Conservation (phyloP, 2,797 vertebrate species). For the Thripadectes ignobilis region DNA sequence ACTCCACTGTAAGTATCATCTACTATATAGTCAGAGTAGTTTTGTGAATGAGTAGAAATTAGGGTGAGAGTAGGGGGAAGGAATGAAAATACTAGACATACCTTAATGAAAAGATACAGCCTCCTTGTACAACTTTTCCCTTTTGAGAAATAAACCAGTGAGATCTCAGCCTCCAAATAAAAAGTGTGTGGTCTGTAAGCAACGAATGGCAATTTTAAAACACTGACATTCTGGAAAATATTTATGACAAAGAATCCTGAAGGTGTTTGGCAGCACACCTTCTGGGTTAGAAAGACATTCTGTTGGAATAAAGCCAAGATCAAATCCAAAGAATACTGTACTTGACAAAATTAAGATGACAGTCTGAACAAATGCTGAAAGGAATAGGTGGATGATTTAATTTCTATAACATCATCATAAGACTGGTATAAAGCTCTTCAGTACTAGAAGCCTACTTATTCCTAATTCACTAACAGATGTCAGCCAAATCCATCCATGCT, state of each 20-base stretch:
- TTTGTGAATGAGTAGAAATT: background rate
- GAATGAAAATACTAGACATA: background rate
- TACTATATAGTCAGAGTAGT: background rate
- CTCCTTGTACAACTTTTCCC: background rate
- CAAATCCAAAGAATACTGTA: background rate
- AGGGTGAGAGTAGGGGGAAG: fast-evolving
- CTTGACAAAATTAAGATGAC: background rate
- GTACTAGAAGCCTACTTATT: background rate
- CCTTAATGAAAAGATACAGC: background rate
- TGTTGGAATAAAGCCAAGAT: background rate
- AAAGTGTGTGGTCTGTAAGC: background rate
- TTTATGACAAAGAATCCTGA: background rate
- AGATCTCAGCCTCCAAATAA: background rate
- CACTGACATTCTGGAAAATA: background rate
- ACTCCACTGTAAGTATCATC: background rate
- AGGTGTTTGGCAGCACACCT: background rate
- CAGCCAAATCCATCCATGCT: background rate
- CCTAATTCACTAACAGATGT: background rate
- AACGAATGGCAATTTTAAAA: background rate
- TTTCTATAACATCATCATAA: fast-evolving
- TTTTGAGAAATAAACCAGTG: background rate
- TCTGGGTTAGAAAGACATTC: background rate
- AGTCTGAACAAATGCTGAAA: background rate
- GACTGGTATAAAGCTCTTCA: background rate
- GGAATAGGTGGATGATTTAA: background rate